Conservation (phyloP, 2,888 invertebrate species). For the Drosophila trichaetosa region DNA sequence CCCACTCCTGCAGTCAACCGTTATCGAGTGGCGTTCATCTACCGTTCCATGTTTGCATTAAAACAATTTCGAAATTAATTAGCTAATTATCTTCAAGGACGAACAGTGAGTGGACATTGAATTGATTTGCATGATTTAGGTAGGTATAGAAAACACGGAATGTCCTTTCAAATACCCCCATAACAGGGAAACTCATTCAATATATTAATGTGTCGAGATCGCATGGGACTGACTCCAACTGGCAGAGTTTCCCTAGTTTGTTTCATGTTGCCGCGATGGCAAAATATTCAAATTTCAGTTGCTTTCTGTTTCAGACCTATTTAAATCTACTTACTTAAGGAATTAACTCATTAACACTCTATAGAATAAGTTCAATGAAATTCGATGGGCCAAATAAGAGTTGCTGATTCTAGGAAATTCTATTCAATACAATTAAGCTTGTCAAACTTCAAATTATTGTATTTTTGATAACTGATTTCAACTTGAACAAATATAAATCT, state of each 20-base stretch:
- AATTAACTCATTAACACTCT: slow-evolving; percentile 17
- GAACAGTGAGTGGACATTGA: slow-evolving; percentile 37
- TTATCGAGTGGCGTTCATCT: slow-evolving; percentile 12
- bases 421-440: neutral
- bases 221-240: neutral
- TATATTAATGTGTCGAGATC: slow-evolving; percentile 8
- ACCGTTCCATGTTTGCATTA: slow-evolving; percentile 5
- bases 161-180: slow-evolving; percentile 5
- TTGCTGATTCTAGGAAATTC: neutral
- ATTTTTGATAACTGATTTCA: neutral
- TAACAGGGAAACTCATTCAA: slow-evolving; percentile 33
- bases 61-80: slow-evolving; percentile 69
- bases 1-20: neutral
- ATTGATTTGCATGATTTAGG: slow-evolving; percentile 64
- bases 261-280: neutral
- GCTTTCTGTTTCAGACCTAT: neutral
- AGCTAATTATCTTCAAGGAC: slow-evolving; percentile 68
- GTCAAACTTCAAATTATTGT: neutral
- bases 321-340: slow-evolving; percentile 19
- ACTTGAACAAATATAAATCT: neutral
- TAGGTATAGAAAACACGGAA: too few species aligned
- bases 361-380: neutral
- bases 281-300: neutral
- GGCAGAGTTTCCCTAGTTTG: neutral
- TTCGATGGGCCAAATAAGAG: neutral